These are phyloP conservation scores for Mythimna impura DNA, from an alignment of 2,888 invertebrate genomes.

Conservation along the genomic window DNA sequence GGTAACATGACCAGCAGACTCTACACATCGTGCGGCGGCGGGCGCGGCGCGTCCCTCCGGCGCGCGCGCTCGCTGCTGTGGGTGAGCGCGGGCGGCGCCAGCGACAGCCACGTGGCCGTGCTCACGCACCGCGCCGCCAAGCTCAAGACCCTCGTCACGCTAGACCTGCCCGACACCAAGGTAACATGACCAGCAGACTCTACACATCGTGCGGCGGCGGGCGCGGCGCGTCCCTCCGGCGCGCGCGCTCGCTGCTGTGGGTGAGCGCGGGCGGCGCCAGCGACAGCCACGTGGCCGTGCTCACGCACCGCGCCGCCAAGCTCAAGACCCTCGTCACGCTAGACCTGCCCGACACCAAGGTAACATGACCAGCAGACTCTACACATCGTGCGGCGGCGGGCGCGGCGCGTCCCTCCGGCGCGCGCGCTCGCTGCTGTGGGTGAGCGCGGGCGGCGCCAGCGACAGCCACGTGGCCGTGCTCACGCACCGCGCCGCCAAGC, in stretches of 20 bases:
- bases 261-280: conserved; percentile 96
- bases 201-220: too few relatives aligned
- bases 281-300: conserved; percentile 93
- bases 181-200: conserved; percentile 72
- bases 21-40: too few relatives aligned
- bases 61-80: conserved; percentile 96
- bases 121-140: conserved; percentile 94
- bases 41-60: conserved; percentile 87
- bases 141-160: conserved; percentile 93
- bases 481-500: conserved; percentile 93
- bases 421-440: conserved; percentile 96
- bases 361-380: conserved; percentile 58
- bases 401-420: conserved; percentile 90
- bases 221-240: conserved; percentile 89
- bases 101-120: conserved; percentile 94
- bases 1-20: too few relatives aligned
- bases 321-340: conserved; percentile 94
- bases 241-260: conserved; percentile 96
- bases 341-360: conserved; percentile 95
- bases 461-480: conserved; percentile 94
- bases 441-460: conserved; percentile 95
- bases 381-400: too few relatives aligned
- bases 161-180: conserved; percentile 95
- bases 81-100: conserved; percentile 96
- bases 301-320: conserved; percentile 94